Evolutionary conservation across 2,113 vertebrate genomes (phyloP).

Genomic region (human (Homo sapiens)): GRCh38 chr9:89188001-89188500

Average conservation of each 20-base stretch:
- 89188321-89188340: not conserved
- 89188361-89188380: not conserved
- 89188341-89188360: conserved; percentile 8
- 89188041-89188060: no score
- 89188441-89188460: not conserved
- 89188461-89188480: not conserved
- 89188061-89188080: no score
- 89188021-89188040: no score
- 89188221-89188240: not conserved
- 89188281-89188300: not conserved
- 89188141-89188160: no score
- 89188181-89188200: no score
- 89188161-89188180: no score
- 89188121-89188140: no score
- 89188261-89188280: not conserved
- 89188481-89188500: not conserved
- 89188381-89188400: not conserved
- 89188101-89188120: no score
- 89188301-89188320: not conserved
- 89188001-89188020: no score
- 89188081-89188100: no score
- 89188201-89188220: not conserved
- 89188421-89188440: not conserved
- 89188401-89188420: not conserved
- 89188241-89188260: not conserved